A percentile compares a stretch with the other conserved stretches of the same genome.
Conservation (phyloP, 2,797 vertebrate genomes). For the Macropus fuliginosus region DNA sequence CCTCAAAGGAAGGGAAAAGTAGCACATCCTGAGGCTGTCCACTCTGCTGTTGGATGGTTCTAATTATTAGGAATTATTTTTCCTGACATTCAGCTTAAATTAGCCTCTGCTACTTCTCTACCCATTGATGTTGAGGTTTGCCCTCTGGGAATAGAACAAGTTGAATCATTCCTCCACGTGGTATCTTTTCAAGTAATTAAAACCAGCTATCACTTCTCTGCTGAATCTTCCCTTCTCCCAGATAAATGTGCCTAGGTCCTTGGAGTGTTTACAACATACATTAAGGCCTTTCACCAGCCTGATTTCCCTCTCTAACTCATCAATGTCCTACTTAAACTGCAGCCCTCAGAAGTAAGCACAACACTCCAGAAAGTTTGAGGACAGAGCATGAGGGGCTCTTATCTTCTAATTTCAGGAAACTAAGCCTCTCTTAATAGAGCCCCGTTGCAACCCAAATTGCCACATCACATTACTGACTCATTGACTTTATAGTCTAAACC, state of each 20-base stretch:
- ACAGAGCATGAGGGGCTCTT: neutral
- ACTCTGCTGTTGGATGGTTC: neutral
- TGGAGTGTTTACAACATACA: neutral
- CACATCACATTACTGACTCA: neutral
- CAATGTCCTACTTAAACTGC: neutral
- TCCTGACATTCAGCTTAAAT: neutral
- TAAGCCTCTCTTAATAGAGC: neutral
- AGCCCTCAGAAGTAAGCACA: neutral
- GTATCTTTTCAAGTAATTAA: neutral
- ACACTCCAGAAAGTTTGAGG: neutral
- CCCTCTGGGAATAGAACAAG: neutral
- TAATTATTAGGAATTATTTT: neutral
- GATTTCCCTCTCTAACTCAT: neutral
- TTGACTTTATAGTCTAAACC: neutral
- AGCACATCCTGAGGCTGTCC: neutral
- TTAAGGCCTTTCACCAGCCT: neutral
- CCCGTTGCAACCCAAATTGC: neutral
- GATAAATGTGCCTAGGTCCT: neutral
- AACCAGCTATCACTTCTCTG: neutral
- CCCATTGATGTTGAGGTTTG: neutral
- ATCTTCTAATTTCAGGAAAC: neutral
- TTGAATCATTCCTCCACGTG: neutral
- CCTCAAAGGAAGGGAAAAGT: neutral
- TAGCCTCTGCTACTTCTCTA: neutral
- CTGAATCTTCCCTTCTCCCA: neutral